Evolutionary conservation across 2,797 vertebrate genomes (phyloP).

Genomic region (Sarcoramphus papa): DNA sequence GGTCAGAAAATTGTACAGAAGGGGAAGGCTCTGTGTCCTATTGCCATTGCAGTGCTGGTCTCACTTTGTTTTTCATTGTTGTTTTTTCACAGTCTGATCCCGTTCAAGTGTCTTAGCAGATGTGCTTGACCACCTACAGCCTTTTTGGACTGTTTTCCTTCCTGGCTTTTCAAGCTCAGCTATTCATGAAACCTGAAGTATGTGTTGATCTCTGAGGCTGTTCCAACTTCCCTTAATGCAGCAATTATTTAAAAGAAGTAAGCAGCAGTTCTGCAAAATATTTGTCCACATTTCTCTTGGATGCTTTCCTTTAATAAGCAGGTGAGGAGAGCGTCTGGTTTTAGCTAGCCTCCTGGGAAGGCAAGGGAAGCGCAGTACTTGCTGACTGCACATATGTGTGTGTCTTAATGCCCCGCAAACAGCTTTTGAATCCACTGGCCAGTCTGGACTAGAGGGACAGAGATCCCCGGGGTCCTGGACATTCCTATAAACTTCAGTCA

Average conservation of each 20-base stretch:
- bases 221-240: conserved; percentile 34
- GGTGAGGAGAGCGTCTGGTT: not conserved
- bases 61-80: not conserved
- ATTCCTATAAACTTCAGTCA: not conserved
- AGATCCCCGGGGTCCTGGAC: not conserved
- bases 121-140: conserved; percentile 56
- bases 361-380: not conserved
- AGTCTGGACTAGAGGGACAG: not conserved
- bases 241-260: conserved; percentile 29
- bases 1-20: not conserved
- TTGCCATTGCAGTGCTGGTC: not conserved
- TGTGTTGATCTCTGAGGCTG: conserved; percentile 41
- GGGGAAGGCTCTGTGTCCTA: not conserved
- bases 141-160: conserved; percentile 31
- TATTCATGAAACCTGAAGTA: conserved; percentile 51
- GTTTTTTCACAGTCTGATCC: not conserved
- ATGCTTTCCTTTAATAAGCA: not conserved
- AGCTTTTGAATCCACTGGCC: not conserved
- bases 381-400: not conserved
- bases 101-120: not conserved
- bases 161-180: conserved; percentile 31
- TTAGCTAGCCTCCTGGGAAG: not conserved
- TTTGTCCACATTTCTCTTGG: conserved; percentile 35
- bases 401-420: not conserved
- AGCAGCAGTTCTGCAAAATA: conserved; percentile 24